Evolutionary conservation across 2,113 vertebrate species (phyloP).

Genomic region (Telmatochromis sp.): DNA sequence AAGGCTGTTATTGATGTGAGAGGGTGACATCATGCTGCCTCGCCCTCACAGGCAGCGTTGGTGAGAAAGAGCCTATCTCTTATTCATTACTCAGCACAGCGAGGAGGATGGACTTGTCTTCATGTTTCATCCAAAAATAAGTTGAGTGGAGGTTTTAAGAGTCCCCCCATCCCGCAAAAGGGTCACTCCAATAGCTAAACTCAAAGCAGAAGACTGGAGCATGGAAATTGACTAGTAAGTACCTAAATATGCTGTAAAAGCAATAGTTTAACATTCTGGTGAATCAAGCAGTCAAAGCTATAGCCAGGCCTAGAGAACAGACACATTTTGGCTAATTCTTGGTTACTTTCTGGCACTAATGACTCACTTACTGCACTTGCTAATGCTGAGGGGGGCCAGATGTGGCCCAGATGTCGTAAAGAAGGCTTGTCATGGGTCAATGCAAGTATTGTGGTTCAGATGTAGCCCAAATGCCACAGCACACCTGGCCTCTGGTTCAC

Average conservation of each 20-base stretch:
- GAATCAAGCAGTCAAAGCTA: not conserved
- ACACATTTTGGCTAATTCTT: not conserved
- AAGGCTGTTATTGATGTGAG: constrained; percentile 49
- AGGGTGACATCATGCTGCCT: constrained; percentile 67
- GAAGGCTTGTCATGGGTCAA: not conserved
- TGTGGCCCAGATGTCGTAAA: not conserved
- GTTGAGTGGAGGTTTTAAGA: not conserved
- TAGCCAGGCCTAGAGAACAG: not conserved
- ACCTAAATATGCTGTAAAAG: not conserved
- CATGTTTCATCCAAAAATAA: not conserved
- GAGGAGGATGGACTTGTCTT: not conserved
- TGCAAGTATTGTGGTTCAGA: not conserved
- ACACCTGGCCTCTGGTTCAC: not conserved
- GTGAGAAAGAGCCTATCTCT: constrained; percentile 49
- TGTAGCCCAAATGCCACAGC: not conserved
- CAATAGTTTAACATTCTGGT: not conserved
- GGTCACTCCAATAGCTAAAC: not conserved
- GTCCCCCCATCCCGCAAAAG: not conserved
- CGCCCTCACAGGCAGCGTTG: constrained; percentile 18
- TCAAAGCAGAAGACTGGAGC: not conserved
- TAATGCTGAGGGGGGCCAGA: not conserved
- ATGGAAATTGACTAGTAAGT: not conserved
- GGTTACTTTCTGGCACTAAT: not conserved
- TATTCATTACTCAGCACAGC: constrained; percentile 37
- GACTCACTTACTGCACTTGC: not conserved